Base-by-base conservation (phyloP, 2,797 vertebrate species). In the Glyptemys insculpta region DNA sequence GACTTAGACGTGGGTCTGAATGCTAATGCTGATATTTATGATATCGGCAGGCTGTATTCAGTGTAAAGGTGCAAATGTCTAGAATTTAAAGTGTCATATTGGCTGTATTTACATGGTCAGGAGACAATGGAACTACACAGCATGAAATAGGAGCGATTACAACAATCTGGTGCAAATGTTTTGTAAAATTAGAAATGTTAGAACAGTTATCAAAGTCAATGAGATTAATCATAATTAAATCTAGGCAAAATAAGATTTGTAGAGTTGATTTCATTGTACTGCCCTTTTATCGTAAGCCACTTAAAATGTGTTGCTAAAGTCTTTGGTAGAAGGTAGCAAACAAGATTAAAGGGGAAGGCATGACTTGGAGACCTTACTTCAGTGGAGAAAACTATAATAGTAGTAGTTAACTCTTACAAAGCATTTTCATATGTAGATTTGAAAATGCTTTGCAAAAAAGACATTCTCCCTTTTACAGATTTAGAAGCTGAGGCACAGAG, bases 81-180 rank as follows among this genome's bases (percentile, higher is more conserved):
- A 89, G 91, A 96, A 96, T 94, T 89, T 44, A 76, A 97, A 95
- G 95, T 97, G 92, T 91, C 95, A 86, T 91, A 91, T 88, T 95
- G 27, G 5, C 37, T 50, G 85, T 92, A 0, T 93, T 97, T 96
- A 96, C 91, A 88, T 83, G 87, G 79, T 87, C 78, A 72, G 74
- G 84, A 95, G 89, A 88, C 90, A 97, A 96, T 96, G 88, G 68
- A 53, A 72, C 79, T 81, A 86, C 80, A 49, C 59, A 91, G 80
- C 78, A 93, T 85, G 87, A 95, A 91, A 92, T 91, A 89, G 9
- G 86, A 93, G 34, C 83, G 90, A 87, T 86, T 41, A 76, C 91
- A 92, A 91, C 54, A 97, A 95, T 84, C 65, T 89, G 57, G 62
- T 95, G 37, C 5, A 21, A 92, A 89, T 83, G 89, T 81, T 93